These are phyloP conservation scores for Pediacus dermestoides DNA, from an alignment of 2,888 invertebrate genomes.

Conservation along the genomic window DNA sequence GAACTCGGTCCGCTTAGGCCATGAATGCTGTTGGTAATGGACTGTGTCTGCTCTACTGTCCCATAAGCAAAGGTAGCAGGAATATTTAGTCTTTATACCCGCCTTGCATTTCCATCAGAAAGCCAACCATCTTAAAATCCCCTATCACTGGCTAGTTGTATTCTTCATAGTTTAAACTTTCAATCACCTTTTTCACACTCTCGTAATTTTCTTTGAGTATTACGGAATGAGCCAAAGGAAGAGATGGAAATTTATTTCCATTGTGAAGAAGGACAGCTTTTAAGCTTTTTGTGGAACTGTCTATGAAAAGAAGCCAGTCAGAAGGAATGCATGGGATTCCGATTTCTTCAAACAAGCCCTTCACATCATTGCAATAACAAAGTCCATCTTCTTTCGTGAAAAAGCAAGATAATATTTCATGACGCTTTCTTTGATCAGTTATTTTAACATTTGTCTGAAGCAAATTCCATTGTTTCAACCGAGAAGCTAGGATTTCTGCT, in stretches of 20 bases:
- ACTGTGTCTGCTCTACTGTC: slow-evolving; percentile 23
- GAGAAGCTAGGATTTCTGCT: slow-evolving; percentile 16
- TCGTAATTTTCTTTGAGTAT: slow-evolving; percentile 35
- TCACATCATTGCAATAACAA: too few species aligned
- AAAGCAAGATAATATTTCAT: slow-evolving; percentile 15
- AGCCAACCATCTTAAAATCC: slow-evolving; percentile 37
- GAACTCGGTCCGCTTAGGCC: slow-evolving; percentile 23
- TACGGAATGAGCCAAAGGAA: slow-evolving; percentile 36
- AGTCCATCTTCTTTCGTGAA: slow-evolving; percentile 19
- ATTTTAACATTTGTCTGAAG: slow-evolving; percentile 16
- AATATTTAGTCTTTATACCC: slow-evolving; percentile 32
- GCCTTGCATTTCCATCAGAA: slow-evolving; percentile 31
- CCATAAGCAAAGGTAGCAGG: slow-evolving; percentile 32
- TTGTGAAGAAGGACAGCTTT: slow-evolving; percentile 31
- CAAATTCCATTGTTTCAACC: slow-evolving; percentile 20
- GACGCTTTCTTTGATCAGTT: slow-evolving; percentile 14
- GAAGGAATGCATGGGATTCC: too few species aligned
- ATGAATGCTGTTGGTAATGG: slow-evolving; percentile 23
- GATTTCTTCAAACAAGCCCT: too few species aligned
- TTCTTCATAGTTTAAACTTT: slow-evolving; percentile 32
- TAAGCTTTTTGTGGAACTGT: slow-evolving; percentile 21
- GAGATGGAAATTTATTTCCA: slow-evolving; percentile 32
- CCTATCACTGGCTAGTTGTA: slow-evolving; percentile 32
- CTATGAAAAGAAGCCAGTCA: slow-evolving; percentile 24
- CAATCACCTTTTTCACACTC: slow-evolving; percentile 32